Conservation (phyloP, 2,888 invertebrate species). For the Abrostola triplasia region DNA sequence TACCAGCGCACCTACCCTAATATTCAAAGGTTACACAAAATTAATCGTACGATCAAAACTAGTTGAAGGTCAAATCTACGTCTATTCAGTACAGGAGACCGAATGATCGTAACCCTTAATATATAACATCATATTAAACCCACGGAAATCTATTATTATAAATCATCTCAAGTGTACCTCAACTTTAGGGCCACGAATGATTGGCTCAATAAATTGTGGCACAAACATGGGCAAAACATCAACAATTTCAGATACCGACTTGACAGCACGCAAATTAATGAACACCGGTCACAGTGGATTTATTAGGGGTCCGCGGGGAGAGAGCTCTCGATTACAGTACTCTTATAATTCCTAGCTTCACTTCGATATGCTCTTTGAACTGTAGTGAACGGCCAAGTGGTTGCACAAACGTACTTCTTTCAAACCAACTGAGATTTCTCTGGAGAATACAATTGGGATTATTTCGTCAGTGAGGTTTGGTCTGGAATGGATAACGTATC, state of each 20-base stretch:
- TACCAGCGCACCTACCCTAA: background rate
- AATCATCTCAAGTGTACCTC: conserved; percentile 66
- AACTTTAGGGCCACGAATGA: conserved; percentile 75
- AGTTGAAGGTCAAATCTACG: conserved; percentile 1
- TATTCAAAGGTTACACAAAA: background rate
- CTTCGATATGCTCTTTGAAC: conserved; percentile 58
- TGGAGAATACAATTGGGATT: conserved; percentile 41
- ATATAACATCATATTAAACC: conserved; percentile 44
- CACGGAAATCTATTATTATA: conserved; percentile 64
- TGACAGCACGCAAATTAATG: conserved; percentile 83
- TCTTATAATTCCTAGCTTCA: conserved; percentile 55
- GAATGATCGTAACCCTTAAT: conserved; percentile 22
- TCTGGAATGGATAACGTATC: conserved; percentile 20
- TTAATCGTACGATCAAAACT: conserved; percentile 8
- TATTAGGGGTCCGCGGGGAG: conserved; percentile 74
- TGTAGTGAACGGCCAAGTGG: conserved; percentile 48
- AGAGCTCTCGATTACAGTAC: conserved; percentile 65
- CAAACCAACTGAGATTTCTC: conserved; percentile 46
- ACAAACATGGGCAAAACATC: conserved; percentile 83
- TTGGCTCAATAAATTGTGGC: conserved; percentile 79
- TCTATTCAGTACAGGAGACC: conserved; percentile 7
- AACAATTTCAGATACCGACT: conserved; percentile 83
- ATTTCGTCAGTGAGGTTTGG: conserved; percentile 24
- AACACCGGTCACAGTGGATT: conserved; percentile 80
- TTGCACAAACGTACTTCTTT: conserved; percentile 44